phyloP scores from a whole-genome alignment of 2,888 invertebrate genomes.

The Gymnosoma rotundatum region DNA sequence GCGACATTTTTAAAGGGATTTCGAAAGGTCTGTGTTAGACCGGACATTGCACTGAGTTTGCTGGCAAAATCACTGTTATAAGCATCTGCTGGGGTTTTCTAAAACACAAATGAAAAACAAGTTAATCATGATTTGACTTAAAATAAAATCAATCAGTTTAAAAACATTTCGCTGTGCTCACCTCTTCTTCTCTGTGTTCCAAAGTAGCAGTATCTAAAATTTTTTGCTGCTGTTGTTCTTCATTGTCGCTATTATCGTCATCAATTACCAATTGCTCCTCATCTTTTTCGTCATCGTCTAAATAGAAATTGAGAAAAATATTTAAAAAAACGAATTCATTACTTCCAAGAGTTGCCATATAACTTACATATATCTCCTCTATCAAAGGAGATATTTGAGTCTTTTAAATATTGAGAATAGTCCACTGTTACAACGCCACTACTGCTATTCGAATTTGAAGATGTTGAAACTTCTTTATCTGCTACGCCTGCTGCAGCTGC shows the following conservation, averaged over 20 bases:
- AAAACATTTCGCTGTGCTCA: constrained; percentile 1
- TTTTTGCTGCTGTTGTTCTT: constrained; percentile 72
- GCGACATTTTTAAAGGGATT: constrained; percentile 74
- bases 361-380: constrained; percentile 79
- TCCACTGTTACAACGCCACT: constrained; percentile 78
- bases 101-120: neutral
- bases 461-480: constrained; percentile 69
- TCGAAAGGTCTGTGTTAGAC: constrained; percentile 66
- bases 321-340: neutral
- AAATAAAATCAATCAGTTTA: too few relatives aligned
- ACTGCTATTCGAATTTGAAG: constrained; percentile 76
- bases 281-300: constrained; percentile 84
- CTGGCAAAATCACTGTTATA: constrained; percentile 47
- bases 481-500: constrained; percentile 14
- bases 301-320: constrained; percentile 21
- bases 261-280: constrained; percentile 82
- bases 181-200: constrained; percentile 31
- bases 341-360: neutral
- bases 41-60: constrained; percentile 37
- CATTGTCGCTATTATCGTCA: constrained; percentile 80
- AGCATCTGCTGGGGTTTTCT: constrained; percentile 37
- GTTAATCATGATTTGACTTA: too few relatives aligned
- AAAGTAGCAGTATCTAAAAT: neutral
- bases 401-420: constrained; percentile 82
- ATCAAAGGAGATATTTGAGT: constrained; percentile 79